Base-by-base conservation (phyloP, 2,888 invertebrate genomes). In the Steinernema carpocapsae region DNA sequence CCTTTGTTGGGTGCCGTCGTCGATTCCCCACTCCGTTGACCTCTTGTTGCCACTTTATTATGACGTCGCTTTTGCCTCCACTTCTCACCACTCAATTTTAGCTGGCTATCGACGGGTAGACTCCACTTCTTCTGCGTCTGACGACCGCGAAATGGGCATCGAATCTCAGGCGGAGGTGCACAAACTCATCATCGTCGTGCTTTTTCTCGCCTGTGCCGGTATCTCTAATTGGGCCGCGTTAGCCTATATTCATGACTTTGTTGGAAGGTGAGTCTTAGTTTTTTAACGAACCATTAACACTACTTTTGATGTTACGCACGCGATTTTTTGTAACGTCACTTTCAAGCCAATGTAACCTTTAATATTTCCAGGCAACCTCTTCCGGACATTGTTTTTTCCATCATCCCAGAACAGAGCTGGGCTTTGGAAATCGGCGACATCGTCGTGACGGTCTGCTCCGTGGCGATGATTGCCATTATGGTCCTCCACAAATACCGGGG, bases 241-340 rank as follows among this genome's bases (percentile, higher is more conserved):
- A 14, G 83, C 86, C 42, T 85, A 83, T 72, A 85, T 86, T n/a
- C 86, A 86, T 74, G 86, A 86, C 73, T 81, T 81, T 74, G 84
- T 85, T 48, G 84, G 85, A 4, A 76, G 87, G 85, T 85, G 29
- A 29, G 78, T 70, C 29, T 22, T 76, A n/a, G 26, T 29, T 32
- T 64, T 24, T 19, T 64, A 32, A 64, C 17, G 19, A 32, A 26
- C 26, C 26, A 26, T 7, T n/a, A 24, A 29, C n/a, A 22, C 26
- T 4, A 32, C n/a, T 29, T 56, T 56, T 56, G 24, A 56, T 12
- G 7, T 56, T 10, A 56, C 12, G 17, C 7, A 17, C 10, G 45
- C 19, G 0, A 59, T 56, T 72, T 74, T 22, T 22, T n/a, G 48
- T 0, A 1, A n/a, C n/a, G n/a, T n/a, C n/a, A n/a, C n/a, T n/a